A percentile compares a stretch with the other conserved stretches of the same genome.
Evolutionary conservation across 2,888 invertebrate genomes (phyloP).

Genomic region (Hypsopygia costalis): DNA sequence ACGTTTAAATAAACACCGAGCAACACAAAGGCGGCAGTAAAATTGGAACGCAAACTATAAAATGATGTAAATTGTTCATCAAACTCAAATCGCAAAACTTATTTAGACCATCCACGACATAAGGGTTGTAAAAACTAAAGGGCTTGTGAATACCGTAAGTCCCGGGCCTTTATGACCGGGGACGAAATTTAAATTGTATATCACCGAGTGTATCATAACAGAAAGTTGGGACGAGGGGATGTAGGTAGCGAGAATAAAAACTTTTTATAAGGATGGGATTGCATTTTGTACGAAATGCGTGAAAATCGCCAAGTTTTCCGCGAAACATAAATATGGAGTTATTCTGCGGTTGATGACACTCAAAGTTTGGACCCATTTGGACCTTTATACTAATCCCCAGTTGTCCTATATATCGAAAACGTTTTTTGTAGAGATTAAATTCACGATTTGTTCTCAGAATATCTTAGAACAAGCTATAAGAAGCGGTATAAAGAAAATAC

Average conservation of each 20-base stretch:
- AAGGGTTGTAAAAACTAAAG: constrained; percentile 54
- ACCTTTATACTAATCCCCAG: background rate
- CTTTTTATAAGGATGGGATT: constrained; percentile 47
- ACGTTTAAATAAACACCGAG: background rate
- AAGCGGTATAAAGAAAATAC: too few species aligned
- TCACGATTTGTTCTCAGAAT: background rate
- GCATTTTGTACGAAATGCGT: constrained; percentile 41
- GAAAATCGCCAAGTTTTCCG: constrained; percentile 32
- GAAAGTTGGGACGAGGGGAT: constrained; percentile 25
- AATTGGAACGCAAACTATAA: constrained; percentile 5
- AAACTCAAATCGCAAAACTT: constrained; percentile 13
- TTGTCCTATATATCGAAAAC: background rate
- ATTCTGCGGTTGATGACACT: background rate
- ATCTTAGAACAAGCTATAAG: too few species aligned
- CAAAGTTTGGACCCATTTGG: background rate
- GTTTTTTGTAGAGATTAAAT: background rate
- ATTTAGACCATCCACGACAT: constrained; percentile 24
- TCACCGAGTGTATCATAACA: constrained; percentile 31
- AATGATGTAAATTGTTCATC: constrained; percentile 15
- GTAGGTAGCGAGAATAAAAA: constrained; percentile 47
- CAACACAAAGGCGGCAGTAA: background rate
- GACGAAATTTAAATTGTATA: constrained; percentile 69
- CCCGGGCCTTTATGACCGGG: constrained; percentile 44
- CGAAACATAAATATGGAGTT: constrained; percentile 5
- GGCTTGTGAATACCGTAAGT: constrained; percentile 37